Evolutionary conservation across 2,113 vertebrate genomes (phyloP), one percentile per base, ranked within the genome.

Genomic region (Regulus satrapa): DNA sequence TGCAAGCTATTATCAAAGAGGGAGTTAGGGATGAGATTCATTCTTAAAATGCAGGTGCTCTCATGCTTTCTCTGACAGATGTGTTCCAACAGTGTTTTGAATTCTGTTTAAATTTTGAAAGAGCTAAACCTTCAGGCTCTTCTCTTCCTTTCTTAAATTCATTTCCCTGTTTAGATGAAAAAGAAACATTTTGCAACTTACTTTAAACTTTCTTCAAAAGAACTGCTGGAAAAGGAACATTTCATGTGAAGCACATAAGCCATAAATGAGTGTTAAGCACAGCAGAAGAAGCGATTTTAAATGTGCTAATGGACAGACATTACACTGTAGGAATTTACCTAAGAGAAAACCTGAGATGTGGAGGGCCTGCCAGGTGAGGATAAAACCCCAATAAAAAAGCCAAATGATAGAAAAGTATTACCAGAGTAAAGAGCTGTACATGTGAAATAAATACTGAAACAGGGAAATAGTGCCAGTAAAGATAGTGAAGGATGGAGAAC

Each of bases 81-180:
- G 97, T 95, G 94, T 97, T 98, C 96, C 95, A 95, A 92, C 81
- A 95, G 94, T 95, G 94, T 97, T 96, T 97, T 97, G 97, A 98
- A 97, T 97, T 98, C 96, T 98, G 96, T 95, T 98, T 97, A 97
- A 98, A 97, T 97, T 97, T 97, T 97, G 97, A 98, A 98, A 98
- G 97, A 80, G 80, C 96, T 94, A 92, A 95, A 97, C 98, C 98
- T 98, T 92, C 97, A 97, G 98, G 98, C 98, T 98, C 97, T 98
- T 97, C 92, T 95, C 85, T 97, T 95, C 87, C 95, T 97, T 98
- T 96, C 96, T 97, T 94, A 97, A 97, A 98, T 97, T 97, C 96
- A 97, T 98, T 98, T 98, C 95, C 97, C 97, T 51, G 97, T 98
- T 98, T 98, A 98, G 98, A 98, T 98, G 97, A 98, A 98, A 98